Base-by-base conservation (phyloP, 1,140 invertebrate species). In the Calycopis cecrops region DNA sequence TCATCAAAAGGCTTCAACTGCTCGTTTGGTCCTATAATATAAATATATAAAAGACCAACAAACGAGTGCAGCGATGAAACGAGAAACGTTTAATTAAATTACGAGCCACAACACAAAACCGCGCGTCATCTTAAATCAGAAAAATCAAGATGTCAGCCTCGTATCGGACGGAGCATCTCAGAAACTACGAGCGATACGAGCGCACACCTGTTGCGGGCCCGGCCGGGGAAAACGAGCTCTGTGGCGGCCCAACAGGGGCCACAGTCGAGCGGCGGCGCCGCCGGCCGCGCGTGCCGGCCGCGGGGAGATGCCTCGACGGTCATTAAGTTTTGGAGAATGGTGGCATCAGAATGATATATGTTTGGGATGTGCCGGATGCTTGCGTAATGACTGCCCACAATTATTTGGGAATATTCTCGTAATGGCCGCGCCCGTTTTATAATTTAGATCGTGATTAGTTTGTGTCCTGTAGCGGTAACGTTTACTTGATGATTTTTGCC, bases 291-390 rank as follows among this genome's bases (percentile, higher is more conserved):
- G 65, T 63, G 67, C 66, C 63, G 55, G 63, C 69, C 69, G 59
- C 58, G 57, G 71, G 71, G 67, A 71, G 76, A 78, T 80, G 76
- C 77, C 79, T 80, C 73, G 69, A 65, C 71, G 67, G 67, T 84
- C 79, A 80, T 84, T 84, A 84, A 79, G 56, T 85, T 84, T 79
- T 59, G 73, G 69, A 72, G 69, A 72, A 74, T 70, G 71, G 67
- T 73, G 69, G 70, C 74, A 71, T 67, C 72, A 69, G 69, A 67
- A 79, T 82, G 77, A 82, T 82, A 76, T 78, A 82, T 77, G 78
- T 60, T 64, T 61, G 73, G 67, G 76, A 72, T 71, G 71, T 75
- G 72, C 73, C 71, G 71, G 71, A 78, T 76, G 74, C 71, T 71
- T 74, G 68, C 69, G 60, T 84, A 81, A 84, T 84, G 69, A 76